These are phyloP conservation scores for Hirtodrosophila histrioides DNA, from an alignment of 2,888 invertebrate genomes.

Conservation along the genomic window DNA sequence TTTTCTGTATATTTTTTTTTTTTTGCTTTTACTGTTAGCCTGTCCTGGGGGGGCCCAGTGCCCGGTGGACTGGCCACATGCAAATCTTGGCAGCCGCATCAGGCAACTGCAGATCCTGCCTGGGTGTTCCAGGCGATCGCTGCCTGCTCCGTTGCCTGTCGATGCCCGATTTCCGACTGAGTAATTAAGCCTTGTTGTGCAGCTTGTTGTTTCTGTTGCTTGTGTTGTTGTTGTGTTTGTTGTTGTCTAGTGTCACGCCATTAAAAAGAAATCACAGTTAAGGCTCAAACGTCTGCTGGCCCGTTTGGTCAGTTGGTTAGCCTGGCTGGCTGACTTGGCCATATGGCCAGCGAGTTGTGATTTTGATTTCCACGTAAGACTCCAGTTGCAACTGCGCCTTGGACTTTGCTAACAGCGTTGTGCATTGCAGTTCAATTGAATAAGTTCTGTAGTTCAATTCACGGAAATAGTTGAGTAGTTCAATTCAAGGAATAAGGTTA, in stretches of 20 bases:
- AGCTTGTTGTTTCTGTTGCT: slow-evolving; percentile 38
- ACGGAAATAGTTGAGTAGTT: no score
- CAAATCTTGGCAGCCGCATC: slow-evolving; percentile 67
- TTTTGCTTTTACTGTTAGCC: slow-evolving; percentile 54
- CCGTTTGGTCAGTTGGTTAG: slow-evolving; percentile 45
- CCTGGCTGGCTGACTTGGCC: slow-evolving; percentile 25
- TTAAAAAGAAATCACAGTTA: slow-evolving; percentile 79
- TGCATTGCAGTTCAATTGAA: no score
- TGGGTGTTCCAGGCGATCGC: slow-evolving; percentile 75
- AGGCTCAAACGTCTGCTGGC: slow-evolving; percentile 56
- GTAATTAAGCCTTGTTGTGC: slow-evolving; percentile 76
- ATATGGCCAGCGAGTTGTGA: slow-evolving; percentile 42
- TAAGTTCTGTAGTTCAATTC: no score
- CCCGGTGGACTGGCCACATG: slow-evolving; percentile 44
- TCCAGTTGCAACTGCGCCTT: slow-evolving; percentile 12
- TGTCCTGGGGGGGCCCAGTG: slow-evolving; percentile 11
- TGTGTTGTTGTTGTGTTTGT: slow-evolving; percentile 32
- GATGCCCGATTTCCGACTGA: slow-evolving; percentile 75
- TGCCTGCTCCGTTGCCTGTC: slow-evolving; percentile 12
- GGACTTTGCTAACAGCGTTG: neutral
- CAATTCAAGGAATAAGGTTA: no score
- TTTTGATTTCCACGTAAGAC: slow-evolving; percentile 75
- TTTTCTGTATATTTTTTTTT: no score
- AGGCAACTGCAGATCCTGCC: slow-evolving; percentile 58
- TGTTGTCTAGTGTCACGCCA: slow-evolving; percentile 79